Evolutionary conservation across 2,113 vertebrate species (phyloP).

Genomic region (Agapornis roseicollis): DNA sequence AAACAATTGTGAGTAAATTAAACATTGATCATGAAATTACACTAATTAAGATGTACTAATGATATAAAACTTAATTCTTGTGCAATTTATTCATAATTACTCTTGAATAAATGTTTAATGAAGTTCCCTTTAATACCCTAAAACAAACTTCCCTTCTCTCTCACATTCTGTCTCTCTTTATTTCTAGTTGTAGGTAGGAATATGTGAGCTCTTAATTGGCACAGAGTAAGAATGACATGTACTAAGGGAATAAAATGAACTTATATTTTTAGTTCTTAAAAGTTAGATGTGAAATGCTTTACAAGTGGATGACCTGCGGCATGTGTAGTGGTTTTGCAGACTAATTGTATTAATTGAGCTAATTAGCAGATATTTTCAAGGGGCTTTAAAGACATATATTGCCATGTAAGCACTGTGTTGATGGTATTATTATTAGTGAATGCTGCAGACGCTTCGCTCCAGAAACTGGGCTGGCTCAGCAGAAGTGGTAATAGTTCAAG

Average conservation of each 20-base stretch:
- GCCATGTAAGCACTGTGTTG: neutral
- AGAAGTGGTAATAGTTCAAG: neutral
- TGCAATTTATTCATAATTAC: constrained; percentile 69
- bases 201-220: constrained; percentile 47
- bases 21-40: constrained; percentile 55
- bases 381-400: neutral
- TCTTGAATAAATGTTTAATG: constrained; percentile 75
- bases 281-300: neutral
- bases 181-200: constrained; percentile 32
- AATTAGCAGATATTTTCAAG: constrained; percentile 44
- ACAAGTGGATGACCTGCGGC: neutral
- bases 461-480: neutral
- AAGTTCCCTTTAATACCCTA: constrained; percentile 56
- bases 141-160: constrained; percentile 46
- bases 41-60: constrained; percentile 71
- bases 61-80: constrained; percentile 58
- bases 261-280: constrained; percentile 18
- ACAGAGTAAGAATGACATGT: constrained; percentile 25
- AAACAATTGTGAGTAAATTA: constrained; percentile 68
- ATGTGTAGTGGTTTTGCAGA: neutral
- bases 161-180: neutral
- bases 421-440: neutral
- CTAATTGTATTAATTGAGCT: constrained; percentile 47
- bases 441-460: neutral
- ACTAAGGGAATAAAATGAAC: constrained; percentile 31